These are phyloP conservation scores for Cyclina sinensis DNA, from an alignment of 1,140 invertebrate genomes.

Conservation along the genomic window DNA sequence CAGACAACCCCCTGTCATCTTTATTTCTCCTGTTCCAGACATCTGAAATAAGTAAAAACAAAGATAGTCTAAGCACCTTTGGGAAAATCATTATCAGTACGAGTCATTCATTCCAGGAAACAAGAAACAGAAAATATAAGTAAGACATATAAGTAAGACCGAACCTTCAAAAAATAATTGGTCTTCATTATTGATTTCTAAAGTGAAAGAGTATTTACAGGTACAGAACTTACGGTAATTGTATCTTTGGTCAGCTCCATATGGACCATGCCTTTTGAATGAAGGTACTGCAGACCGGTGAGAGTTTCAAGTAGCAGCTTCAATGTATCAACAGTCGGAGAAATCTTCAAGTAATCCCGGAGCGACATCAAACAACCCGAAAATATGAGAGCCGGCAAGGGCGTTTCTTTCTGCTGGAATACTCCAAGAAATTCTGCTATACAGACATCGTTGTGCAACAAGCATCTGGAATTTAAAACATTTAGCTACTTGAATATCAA, in stretches of 20 bases:
- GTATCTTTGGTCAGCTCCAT: conserved; percentile 59
- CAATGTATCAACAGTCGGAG: conserved; percentile 25
- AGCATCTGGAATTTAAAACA: conserved; percentile 26
- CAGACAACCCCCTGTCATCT: conserved; percentile 49
- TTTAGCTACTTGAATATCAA: too few species aligned
- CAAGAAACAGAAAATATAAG: too few species aligned
- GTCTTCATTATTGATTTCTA: too few species aligned
- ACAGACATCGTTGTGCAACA: conserved; percentile 52
- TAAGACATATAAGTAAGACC: too few species aligned
- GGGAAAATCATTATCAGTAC: too few species aligned
- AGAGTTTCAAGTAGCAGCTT: conserved; percentile 62
- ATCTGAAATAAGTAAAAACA: too few species aligned
- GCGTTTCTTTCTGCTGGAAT: conserved; percentile 31
- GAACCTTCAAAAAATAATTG: too few species aligned
- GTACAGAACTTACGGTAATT: conserved; percentile 46
- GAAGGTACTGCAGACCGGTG: conserved; percentile 72
- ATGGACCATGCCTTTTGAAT: conserved; percentile 63
- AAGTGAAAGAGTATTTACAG: too few species aligned
- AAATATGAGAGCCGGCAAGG: conserved; percentile 70
- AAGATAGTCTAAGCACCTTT: too few species aligned
- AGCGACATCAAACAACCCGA: conserved; percentile 69
- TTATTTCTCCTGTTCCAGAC: conserved; percentile 50
- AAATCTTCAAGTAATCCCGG: conserved; percentile 50
- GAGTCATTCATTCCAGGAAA: too few species aligned
- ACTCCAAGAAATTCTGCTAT: conserved; percentile 58